phyloP scores from a whole-genome alignment of 2,797 vertebrate genomes.

The Vireo griseus region DNA sequence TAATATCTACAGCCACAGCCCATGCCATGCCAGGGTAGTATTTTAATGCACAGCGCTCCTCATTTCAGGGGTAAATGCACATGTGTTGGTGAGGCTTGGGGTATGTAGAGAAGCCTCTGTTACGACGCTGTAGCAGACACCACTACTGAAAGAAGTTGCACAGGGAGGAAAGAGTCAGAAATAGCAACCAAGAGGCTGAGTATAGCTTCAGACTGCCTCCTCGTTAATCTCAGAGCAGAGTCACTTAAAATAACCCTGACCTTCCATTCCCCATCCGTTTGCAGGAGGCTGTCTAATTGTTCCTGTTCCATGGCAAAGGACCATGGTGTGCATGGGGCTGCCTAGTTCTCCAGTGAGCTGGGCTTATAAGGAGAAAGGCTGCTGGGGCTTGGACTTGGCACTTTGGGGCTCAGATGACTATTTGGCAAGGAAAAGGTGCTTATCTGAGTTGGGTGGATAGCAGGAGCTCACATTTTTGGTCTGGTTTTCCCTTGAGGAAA shows the following conservation, averaged over 20 bases:
- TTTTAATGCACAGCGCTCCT: not conserved
- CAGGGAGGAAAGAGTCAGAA: not conserved
- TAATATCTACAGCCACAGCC: not conserved
- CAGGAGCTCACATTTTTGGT: not conserved
- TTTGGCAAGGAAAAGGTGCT: fast-evolving
- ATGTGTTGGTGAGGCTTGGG: not conserved
- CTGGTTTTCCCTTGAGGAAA: not conserved
- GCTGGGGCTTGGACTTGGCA: not conserved
- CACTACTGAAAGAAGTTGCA: not conserved
- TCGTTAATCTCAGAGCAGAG: not conserved
- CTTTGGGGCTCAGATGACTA: not conserved
- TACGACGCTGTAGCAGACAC: fast-evolving
- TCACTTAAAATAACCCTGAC: not conserved
- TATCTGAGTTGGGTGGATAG: not conserved
- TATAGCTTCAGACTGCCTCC: not conserved
- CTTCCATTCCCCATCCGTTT: not conserved
- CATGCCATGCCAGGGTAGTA: fast-evolving
- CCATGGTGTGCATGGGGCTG: fast-evolving
- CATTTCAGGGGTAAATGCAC: not conserved
- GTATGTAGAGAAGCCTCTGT: not conserved
- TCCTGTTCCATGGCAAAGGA: not conserved
- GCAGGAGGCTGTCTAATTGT: not conserved
- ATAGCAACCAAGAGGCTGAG: not conserved
- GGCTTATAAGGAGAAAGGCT: not conserved
- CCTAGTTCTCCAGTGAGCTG: not conserved